Conservation (phyloP, 2,113 vertebrate genomes). For the Otocyon megalotis region DNA sequence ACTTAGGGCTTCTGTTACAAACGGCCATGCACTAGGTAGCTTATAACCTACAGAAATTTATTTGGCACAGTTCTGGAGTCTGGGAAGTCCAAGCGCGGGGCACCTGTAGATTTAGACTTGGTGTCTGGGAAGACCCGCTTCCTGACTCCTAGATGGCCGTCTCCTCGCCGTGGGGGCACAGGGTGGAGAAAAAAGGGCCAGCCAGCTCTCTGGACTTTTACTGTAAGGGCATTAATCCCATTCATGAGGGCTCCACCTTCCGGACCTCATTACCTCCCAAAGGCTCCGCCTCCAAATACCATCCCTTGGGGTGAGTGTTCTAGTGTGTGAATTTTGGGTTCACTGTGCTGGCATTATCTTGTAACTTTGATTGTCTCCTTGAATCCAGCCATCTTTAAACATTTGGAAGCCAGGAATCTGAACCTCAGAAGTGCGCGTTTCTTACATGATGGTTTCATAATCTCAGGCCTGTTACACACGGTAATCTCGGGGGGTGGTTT, state of each 20-base stretch:
- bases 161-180: neutral
- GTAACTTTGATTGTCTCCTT: neutral
- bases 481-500: neutral
- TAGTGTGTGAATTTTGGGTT: neutral
- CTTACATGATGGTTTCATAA: slow-evolving; percentile 27
- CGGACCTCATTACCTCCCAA: neutral
- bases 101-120: neutral
- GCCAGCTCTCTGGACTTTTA: neutral
- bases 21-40: neutral
- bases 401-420: neutral
- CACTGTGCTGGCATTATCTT: neutral
- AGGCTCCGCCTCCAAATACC: neutral
- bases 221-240: neutral
- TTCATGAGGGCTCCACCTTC: neutral
- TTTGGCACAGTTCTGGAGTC: neutral
- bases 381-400: neutral
- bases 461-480: neutral
- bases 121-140: neutral
- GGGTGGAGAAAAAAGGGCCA: neutral
- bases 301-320: neutral
- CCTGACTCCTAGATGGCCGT: neutral
- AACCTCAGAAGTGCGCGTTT: neutral
- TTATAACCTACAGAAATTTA: neutral
- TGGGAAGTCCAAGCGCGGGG: neutral
- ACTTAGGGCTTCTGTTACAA: neutral